Evolutionary conservation across 2,113 vertebrate species (phyloP).

Genomic region (Bujurquina vittata): DNA sequence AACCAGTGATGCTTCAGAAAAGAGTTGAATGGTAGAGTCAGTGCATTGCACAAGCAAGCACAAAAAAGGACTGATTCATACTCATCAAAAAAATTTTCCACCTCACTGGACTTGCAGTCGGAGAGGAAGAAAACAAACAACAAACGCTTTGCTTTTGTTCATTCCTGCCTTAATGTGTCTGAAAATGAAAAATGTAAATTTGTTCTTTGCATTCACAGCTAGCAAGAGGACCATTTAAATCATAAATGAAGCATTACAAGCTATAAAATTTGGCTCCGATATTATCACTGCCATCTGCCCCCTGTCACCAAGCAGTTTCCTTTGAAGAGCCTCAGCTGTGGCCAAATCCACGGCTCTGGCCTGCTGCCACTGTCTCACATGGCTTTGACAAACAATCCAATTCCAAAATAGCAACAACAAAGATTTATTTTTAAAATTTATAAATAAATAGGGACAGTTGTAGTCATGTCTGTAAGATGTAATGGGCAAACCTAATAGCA

Average conservation of each 20-base stretch:
- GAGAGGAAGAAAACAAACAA: background rate
- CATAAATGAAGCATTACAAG: conserved; percentile 45
- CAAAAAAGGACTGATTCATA: conserved; percentile 31
- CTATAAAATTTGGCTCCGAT: conserved; percentile 59
- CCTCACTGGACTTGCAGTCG: background rate
- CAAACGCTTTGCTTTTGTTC: background rate
- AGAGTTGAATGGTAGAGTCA: conserved; percentile 65
- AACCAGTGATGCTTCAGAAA: conserved; percentile 70
- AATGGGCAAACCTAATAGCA: background rate
- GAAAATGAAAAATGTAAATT: conserved; percentile 21
- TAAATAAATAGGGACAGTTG: background rate
- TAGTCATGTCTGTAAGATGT: background rate
- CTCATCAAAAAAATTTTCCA: background rate
- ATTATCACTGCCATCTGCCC: conserved; percentile 67
- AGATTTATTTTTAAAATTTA: conserved; percentile 5
- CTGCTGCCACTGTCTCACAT: conserved; percentile 37
- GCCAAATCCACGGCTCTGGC: conserved; percentile 58
- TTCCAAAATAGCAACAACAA: conserved; percentile 36
- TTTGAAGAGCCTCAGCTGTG: conserved; percentile 57
- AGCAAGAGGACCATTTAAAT: conserved; percentile 19
- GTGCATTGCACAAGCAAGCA: conserved; percentile 42
- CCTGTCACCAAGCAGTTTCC: conserved; percentile 56
- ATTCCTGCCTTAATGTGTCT: conserved; percentile 7
- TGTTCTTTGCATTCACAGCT: conserved; percentile 11
- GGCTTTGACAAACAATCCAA: conserved; percentile 38